Evolutionary conservation across 2,888 invertebrate genomes (phyloP).

Genomic region (Microplitis deprimator): DNA sequence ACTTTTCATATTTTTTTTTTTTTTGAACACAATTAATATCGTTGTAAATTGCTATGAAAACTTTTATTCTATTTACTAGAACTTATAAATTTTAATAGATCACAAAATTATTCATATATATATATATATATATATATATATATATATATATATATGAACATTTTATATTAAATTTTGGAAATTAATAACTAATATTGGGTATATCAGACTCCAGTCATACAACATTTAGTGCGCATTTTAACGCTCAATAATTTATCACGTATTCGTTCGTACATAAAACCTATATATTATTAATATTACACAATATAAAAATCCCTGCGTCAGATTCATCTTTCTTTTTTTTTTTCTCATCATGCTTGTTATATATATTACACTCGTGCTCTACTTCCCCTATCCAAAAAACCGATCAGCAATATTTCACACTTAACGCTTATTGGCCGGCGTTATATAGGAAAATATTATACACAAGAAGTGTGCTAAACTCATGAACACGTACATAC

Average conservation of each 20-base stretch:
- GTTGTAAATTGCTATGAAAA: too few species aligned
- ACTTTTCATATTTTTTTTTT: too few species aligned
- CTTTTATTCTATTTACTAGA: too few species aligned
- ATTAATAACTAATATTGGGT: too few species aligned
- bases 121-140: too few species aligned
- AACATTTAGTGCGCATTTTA: neutral
- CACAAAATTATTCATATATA: too few species aligned
- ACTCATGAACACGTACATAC: slow-evolving; percentile 13
- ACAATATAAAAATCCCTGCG: slow-evolving; percentile 8
- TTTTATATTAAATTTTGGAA: too few species aligned
- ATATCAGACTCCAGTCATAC: too few species aligned
- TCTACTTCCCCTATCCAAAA: slow-evolving; percentile 41
- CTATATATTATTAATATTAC: slow-evolving; percentile 5
- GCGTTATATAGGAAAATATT: slow-evolving; percentile 47
- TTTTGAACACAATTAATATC: too few species aligned
- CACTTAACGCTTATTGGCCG: slow-evolving; percentile 61
- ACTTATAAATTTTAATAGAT: too few species aligned
- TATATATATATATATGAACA: too few species aligned
- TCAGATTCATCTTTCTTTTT: slow-evolving; percentile 32
- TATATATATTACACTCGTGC: slow-evolving; percentile 38
- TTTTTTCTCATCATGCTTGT: slow-evolving; percentile 32
- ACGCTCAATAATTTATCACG: neutral
- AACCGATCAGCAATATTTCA: slow-evolving; percentile 64
- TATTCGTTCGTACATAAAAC: neutral
- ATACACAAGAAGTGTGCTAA: slow-evolving; percentile 30